phyloP scores from a whole-genome alignment of 2,797 vertebrate species.

The Falco cherrug region DNA sequence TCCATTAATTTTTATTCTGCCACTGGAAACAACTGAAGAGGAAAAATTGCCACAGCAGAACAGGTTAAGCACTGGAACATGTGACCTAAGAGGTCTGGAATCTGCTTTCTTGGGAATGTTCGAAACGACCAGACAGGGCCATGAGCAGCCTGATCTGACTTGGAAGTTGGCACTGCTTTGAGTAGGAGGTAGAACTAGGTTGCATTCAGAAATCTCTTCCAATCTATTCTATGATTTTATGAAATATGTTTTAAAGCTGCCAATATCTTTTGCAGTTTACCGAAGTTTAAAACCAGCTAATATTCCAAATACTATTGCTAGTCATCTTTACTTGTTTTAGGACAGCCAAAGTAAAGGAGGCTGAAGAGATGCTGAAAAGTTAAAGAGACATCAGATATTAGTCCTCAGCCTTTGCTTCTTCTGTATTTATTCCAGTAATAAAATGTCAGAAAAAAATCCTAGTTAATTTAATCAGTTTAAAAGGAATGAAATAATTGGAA shows the following conservation, averaged over 20 bases:
- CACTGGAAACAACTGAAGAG: too few species aligned
- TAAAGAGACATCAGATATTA: not conserved
- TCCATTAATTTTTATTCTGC: too few species aligned
- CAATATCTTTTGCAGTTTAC: not conserved
- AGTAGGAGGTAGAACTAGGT: not conserved
- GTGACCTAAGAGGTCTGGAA: not conserved
- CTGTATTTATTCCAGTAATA: not conserved
- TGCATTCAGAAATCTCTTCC: not conserved
- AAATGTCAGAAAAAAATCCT: not conserved
- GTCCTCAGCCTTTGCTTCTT: not conserved
- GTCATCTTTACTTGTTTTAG: not conserved
- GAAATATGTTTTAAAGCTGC: not conserved
- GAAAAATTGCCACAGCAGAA: not conserved
- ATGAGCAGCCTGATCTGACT: not conserved
- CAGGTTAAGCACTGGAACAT: not conserved
- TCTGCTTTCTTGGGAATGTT: not conserved
- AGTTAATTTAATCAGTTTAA: not conserved
- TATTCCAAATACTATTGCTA: not conserved
- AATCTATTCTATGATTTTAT: not conserved
- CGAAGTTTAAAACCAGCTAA: not conserved
- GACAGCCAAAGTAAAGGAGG: not conserved
- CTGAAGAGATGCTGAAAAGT: not conserved
- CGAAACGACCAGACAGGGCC: not conserved
- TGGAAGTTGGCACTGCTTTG: not conserved
- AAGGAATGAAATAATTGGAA: not conserved